Evolutionary conservation across 2,888 invertebrate species (phyloP).

Genomic region (Prostheceraeus crozeri): DNA sequence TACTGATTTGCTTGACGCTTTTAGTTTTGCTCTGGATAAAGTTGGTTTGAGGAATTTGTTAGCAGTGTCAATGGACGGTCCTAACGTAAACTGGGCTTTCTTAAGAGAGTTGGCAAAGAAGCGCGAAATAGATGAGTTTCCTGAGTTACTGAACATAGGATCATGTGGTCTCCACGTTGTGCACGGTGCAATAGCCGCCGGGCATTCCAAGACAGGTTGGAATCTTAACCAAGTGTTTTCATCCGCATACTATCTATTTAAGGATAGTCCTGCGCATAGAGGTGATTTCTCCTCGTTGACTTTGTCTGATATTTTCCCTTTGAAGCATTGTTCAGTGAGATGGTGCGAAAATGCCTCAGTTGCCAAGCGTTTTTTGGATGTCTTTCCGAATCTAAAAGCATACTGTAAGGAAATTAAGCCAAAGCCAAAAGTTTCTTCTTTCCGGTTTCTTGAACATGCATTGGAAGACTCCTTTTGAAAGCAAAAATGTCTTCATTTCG

Average conservation of each 20-base stretch:
- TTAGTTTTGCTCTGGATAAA: background rate
- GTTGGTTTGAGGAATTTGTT: background rate
- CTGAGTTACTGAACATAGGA: background rate
- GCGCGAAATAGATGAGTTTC: background rate
- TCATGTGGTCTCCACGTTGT: constrained; percentile 21
- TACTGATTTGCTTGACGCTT: background rate
- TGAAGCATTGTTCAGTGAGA: constrained; percentile 31
- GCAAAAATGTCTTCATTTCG: too few species aligned
- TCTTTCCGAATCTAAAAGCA: constrained; percentile 4
- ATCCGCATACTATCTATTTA: constrained; percentile 28
- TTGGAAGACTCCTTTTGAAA: constrained; percentile 13
- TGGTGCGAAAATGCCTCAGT: constrained; percentile 35
- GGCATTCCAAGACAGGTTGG: constrained; percentile 8
- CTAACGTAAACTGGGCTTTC: constrained; percentile 16
- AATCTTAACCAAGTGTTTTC: constrained; percentile 26
- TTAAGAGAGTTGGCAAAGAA: background rate
- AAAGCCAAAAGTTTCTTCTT: constrained; percentile 18
- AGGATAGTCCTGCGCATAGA: constrained; percentile 32
- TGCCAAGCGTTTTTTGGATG: background rate
- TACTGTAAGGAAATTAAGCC: constrained; percentile 16
- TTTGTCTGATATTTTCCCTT: constrained; percentile 3
- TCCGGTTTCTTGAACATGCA: background rate
- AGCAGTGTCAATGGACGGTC: constrained; percentile 13
- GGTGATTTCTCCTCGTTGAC: constrained; percentile 22
- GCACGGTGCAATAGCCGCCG: background rate